phyloP scores from a whole-genome alignment of 2,113 vertebrate genomes.

The Pterocles burchelli region DNA sequence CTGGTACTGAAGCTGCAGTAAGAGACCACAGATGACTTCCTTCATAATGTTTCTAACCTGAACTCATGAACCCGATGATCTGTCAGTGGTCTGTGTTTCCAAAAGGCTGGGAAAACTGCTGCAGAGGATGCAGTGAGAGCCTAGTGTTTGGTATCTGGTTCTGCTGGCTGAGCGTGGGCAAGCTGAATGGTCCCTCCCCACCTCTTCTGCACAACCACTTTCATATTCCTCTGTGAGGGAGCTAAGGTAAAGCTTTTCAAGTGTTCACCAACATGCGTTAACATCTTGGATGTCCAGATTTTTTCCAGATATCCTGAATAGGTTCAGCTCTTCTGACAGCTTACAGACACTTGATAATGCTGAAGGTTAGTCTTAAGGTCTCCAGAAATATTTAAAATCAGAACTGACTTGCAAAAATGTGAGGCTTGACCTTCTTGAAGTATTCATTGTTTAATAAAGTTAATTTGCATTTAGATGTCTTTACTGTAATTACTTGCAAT shows the following conservation, averaged over 20 bases:
- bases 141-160: rapidly evolving
- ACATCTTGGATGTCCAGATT: background rate
- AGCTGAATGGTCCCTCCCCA: background rate
- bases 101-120: background rate
- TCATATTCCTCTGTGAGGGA: background rate
- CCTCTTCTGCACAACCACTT: background rate
- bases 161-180: background rate
- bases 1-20: background rate
- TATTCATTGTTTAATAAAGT: slow-evolving; percentile 21
- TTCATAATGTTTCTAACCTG: background rate
- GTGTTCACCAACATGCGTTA: rapidly evolving
- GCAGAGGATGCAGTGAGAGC: rapidly evolving
- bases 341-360: background rate
- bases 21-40: background rate
- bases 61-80: background rate
- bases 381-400: background rate
- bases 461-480: slow-evolving; percentile 1
- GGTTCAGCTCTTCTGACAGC: background rate
- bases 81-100: background rate
- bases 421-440: background rate
- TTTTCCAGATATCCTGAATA: background rate
- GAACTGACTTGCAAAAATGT: background rate
- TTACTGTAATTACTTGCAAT: slow-evolving; percentile 15
- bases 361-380: background rate
- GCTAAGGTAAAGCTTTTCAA: background rate